These are phyloP conservation scores for Scaptomyza pallida DNA, from an alignment of 1,140 invertebrate genomes.

Conservation along the genomic window DNA sequence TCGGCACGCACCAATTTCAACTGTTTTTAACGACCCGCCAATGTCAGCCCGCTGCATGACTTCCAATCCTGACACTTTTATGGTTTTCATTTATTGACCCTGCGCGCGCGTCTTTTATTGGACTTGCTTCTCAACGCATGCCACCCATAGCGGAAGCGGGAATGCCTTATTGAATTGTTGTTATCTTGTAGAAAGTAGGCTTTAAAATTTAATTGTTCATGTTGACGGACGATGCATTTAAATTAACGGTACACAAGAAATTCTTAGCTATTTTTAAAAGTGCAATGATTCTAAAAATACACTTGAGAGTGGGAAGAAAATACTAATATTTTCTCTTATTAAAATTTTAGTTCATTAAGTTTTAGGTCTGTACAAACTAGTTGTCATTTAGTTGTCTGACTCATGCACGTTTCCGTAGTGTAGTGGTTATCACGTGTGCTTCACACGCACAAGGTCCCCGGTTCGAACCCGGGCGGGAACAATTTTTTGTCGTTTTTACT, in stretches of 20 bases:
- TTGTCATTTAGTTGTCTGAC: background rate
- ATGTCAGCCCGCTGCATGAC: conserved; percentile 59
- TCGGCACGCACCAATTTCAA: conserved; percentile 52
- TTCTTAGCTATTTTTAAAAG: conserved; percentile 6
- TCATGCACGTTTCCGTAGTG: conserved; percentile 59
- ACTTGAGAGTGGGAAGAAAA: too few species aligned
- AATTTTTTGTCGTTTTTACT: conserved; percentile 36
- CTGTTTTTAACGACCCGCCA: conserved; percentile 65
- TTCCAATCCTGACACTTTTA: conserved; percentile 55
- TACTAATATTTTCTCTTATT: background rate
- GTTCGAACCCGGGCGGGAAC: conserved; percentile 87
- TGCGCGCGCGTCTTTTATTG: conserved; percentile 31
- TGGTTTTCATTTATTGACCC: conserved; percentile 48
- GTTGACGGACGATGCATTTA: conserved; percentile 38
- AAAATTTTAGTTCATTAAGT: too few species aligned
- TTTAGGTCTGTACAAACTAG: background rate
- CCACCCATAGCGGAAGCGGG: conserved; percentile 39
- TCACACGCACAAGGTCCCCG: conserved; percentile 88
- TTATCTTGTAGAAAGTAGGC: conserved; percentile 11
- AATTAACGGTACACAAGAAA: conserved; percentile 4
- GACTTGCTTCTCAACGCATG: conserved; percentile 18
- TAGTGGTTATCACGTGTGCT: conserved; percentile 87
- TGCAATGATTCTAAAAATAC: background rate
- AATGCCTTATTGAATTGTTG: conserved; percentile 17
- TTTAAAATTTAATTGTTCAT: conserved; percentile 27